phyloP scores from a whole-genome alignment of 2,113 vertebrate genomes.

The Megaceryle torquata region DNA sequence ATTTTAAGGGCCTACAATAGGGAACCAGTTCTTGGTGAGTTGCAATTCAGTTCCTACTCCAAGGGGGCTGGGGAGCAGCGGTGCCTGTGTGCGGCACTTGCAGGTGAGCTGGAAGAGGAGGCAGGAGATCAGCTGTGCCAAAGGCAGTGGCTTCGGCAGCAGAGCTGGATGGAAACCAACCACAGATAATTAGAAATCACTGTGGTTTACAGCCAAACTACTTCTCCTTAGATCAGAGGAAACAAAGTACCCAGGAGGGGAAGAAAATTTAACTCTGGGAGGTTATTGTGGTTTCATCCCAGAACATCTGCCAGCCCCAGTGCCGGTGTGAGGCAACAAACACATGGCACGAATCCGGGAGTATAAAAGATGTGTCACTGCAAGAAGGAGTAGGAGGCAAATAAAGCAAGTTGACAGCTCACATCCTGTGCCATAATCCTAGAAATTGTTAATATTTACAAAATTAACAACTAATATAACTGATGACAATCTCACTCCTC shows the following conservation, averaged over 20 bases:
- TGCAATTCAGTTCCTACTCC: not conserved
- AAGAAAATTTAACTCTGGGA: not conserved
- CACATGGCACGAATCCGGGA: not conserved
- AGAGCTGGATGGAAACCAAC: not conserved
- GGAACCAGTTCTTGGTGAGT: not conserved
- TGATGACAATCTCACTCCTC: conserved; percentile 48
- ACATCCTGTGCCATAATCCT: conserved; percentile 62
- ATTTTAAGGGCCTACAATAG: not conserved
- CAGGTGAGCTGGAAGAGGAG: conserved; percentile 24
- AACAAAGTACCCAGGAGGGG: not conserved
- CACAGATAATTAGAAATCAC: not conserved
- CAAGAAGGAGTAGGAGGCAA: conserved; percentile 38
- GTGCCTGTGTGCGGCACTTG: not conserved
- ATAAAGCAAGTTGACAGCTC: conserved; percentile 57
- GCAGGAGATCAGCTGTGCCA: not conserved
- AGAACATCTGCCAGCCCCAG: not conserved
- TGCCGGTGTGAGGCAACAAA: not conserved
- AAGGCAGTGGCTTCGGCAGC: not conserved
- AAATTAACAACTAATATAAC: conserved; percentile 64
- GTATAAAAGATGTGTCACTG: conserved; percentile 30
- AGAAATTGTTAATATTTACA: conserved; percentile 69
- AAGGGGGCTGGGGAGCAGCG: fast-evolving
- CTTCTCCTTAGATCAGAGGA: not conserved
- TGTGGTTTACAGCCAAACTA: not conserved
- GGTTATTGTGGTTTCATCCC: not conserved